A percentile compares a stretch with the other conserved stretches of the same genome.
Conservation (phyloP, 1,140 invertebrate genomes). For the Hestina assimilis region DNA sequence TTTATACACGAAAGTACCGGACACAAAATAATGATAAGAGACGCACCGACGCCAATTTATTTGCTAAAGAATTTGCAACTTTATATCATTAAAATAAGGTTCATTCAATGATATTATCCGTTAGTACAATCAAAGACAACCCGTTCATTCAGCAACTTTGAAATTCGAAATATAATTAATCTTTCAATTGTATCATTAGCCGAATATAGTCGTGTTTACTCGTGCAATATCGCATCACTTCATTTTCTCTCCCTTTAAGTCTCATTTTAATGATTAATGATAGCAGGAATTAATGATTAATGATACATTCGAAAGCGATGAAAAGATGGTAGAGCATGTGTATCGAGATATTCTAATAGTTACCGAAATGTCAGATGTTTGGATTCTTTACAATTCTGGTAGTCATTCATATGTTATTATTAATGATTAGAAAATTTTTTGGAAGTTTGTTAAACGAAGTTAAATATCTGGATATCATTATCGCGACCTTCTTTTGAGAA, state of each 20-base stretch:
- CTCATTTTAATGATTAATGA: constrained; percentile 75
- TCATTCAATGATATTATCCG: not conserved
- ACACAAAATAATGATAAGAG: constrained; percentile 36
- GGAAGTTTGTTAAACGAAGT: constrained; percentile 17
- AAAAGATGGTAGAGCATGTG: constrained; percentile 62
- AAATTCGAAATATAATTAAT: constrained; percentile 67
- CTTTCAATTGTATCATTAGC: constrained; percentile 74
- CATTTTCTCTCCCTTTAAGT: constrained; percentile 76
- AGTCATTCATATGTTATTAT: constrained; percentile 63
- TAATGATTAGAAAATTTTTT: constrained; percentile 51
- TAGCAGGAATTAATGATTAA: constrained; percentile 62
- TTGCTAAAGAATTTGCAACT: constrained; percentile 18
- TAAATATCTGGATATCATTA: constrained; percentile 16
- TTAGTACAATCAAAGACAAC: constrained; percentile 17
- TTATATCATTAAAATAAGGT: constrained; percentile 2
- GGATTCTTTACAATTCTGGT: constrained; percentile 62
- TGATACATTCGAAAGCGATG: constrained; percentile 53
- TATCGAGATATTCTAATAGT: constrained; percentile 40
- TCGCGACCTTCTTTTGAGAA: not conserved
- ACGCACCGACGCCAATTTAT: constrained; percentile 51
- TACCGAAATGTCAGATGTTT: constrained; percentile 52
- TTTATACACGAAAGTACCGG: constrained; percentile 35
- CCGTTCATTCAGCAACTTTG: constrained; percentile 52
- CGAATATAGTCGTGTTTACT: constrained; percentile 62
- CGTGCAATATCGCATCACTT: constrained; percentile 59